Conservation (phyloP, 2,888 invertebrate genomes). For the Metacarcinus magister region DNA sequence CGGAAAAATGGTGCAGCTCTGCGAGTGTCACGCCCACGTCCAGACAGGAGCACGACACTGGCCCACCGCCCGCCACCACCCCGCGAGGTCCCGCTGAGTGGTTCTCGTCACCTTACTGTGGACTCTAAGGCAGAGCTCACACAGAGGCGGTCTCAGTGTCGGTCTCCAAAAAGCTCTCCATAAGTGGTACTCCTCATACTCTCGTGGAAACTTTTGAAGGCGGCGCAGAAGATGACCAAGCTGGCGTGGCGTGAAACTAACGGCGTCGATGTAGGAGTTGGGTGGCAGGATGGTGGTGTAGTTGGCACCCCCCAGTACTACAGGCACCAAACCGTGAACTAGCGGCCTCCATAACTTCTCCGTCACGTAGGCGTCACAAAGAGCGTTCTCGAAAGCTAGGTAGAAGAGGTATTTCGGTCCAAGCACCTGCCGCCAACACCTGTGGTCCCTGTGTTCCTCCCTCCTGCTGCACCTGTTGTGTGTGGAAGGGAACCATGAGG, state of each 20-base stretch:
- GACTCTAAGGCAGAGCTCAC: constrained; percentile 69
- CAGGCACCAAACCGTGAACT: constrained; percentile 72
- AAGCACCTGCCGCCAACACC: constrained; percentile 68
- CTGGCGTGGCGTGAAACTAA: constrained; percentile 45
- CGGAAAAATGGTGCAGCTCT: too few species aligned
- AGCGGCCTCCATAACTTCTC: constrained; percentile 75
- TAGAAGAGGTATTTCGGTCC: constrained; percentile 71
- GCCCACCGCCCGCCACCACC: constrained; percentile 66
- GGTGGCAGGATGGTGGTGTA: constrained; percentile 71
- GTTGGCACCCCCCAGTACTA: constrained; percentile 72
- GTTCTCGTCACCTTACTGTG: constrained; percentile 29
- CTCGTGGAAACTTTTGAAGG: constrained; percentile 58
- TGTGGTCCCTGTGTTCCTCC: constrained; percentile 62
- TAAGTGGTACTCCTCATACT: constrained; percentile 68
- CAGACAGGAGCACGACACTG: constrained; percentile 48
- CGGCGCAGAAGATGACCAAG: constrained; percentile 44
- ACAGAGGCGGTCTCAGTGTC: constrained; percentile 69
- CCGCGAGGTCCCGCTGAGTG: constrained; percentile 53
- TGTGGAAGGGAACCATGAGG: not conserved
- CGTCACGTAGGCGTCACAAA: constrained; percentile 70
- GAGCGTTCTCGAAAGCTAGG: constrained; percentile 76
- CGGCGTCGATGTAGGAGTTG: constrained; percentile 77
- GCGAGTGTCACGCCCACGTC: not conserved
- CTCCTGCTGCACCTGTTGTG: constrained; percentile 66
- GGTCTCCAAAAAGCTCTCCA: constrained; percentile 73